A percentile compares a stretch with the other conserved stretches of the same genome.
Evolutionary conservation across 2,888 invertebrate genomes (phyloP).

Genomic region (Ectobius pallidus): DNA sequence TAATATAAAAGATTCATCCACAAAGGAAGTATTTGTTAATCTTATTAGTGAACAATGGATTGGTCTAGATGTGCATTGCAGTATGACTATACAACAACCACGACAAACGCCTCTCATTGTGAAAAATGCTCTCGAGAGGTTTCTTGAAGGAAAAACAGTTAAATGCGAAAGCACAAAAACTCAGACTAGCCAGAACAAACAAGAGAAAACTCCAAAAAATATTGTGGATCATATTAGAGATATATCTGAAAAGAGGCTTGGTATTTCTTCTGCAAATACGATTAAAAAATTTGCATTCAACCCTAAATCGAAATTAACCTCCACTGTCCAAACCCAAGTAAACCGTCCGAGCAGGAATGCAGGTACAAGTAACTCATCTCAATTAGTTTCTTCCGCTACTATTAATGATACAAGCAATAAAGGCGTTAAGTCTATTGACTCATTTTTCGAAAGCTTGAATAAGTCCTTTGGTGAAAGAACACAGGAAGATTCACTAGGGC

Average conservation of each 20-base stretch:
- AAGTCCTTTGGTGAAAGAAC: too few species aligned
- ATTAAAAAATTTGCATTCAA: neutral
- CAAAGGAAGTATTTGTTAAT: constrained; percentile 59
- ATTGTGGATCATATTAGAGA: constrained; percentile 29
- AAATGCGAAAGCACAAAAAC: neutral
- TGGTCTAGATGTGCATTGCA: constrained; percentile 37
- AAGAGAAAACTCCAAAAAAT: constrained; percentile 5
- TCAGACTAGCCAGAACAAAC: neutral
- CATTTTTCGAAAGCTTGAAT: too few species aligned
- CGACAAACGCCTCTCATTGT: neutral
- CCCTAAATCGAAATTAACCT: neutral
- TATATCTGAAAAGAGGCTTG: constrained; percentile 3
- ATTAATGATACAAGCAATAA: too few species aligned
- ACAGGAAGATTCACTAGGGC: too few species aligned
- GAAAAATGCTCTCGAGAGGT: neutral
- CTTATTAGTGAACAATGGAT: constrained; percentile 65
- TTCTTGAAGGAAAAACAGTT: neutral
- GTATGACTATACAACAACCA: constrained; percentile 1
- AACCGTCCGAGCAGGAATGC: too few species aligned
- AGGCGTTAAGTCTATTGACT: too few species aligned
- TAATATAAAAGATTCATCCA: constrained; percentile 53
- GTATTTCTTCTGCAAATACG: neutral
- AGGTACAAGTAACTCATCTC: too few species aligned
- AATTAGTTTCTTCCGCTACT: too few species aligned
- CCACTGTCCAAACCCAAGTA: too few species aligned